Conservation (phyloP, 2,888 invertebrate species). For the Piscicola geometra region DNA sequence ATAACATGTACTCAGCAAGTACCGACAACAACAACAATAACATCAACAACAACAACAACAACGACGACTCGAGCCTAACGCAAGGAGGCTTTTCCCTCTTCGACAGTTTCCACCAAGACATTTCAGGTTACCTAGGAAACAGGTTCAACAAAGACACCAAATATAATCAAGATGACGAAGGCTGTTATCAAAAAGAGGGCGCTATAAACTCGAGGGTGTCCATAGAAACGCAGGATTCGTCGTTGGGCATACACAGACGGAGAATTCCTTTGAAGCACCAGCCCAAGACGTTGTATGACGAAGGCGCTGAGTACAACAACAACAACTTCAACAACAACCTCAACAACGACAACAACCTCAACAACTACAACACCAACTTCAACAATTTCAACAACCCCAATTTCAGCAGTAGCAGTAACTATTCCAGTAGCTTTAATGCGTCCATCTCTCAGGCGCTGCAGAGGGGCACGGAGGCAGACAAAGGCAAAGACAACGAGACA, state of each 20-base stretch:
- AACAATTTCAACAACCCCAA: not conserved
- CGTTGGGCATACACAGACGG: not conserved
- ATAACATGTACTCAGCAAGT: not conserved
- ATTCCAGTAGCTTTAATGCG: not conserved
- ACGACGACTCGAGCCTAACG: not conserved
- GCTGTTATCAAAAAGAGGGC: not conserved
- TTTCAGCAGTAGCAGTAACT: not conserved
- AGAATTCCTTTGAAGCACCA: conserved; percentile 18
- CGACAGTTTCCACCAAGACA: conserved; percentile 11
- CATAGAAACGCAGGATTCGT: not conserved
- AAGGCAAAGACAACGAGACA: not conserved
- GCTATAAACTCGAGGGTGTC: not conserved
- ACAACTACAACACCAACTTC: not conserved
- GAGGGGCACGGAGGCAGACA: not conserved
- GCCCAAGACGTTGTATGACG: conserved; percentile 27
- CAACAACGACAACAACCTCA: not conserved
- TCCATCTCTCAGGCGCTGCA: no score
- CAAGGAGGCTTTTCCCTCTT: not conserved
- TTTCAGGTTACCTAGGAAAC: not conserved
- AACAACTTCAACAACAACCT: not conserved
- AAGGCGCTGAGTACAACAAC: not conserved
- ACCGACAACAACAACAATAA: not conserved
- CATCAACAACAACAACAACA: conserved; percentile 12
- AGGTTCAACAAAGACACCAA: not conserved
- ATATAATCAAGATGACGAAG: not conserved